phyloP scores from a whole-genome alignment of 1,140 invertebrate genomes.

The Drosophila arizonae region DNA sequence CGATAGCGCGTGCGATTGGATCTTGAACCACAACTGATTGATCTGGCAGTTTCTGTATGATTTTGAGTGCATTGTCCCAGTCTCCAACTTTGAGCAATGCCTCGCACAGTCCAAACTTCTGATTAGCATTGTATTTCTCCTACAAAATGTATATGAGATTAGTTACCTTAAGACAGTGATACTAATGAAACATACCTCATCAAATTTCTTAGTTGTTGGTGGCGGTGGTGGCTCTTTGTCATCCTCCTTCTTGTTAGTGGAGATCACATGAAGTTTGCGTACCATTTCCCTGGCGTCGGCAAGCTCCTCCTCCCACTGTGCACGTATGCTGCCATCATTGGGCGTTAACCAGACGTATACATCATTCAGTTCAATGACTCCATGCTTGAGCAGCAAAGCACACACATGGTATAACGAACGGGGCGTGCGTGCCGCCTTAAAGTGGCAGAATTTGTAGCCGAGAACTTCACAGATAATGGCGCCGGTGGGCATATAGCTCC shows the following conservation, averaged over 20 bases:
- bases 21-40: slow-evolving; percentile 90
- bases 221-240: slow-evolving; percentile 87
- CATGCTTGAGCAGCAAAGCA: slow-evolving; percentile 94
- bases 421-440: slow-evolving; percentile 89
- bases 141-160: not conserved
- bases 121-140: slow-evolving; percentile 90
- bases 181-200: slow-evolving; percentile 82
- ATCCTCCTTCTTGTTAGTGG: slow-evolving; percentile 91
- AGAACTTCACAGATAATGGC: slow-evolving; percentile 95
- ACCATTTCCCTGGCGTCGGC: slow-evolving; percentile 94
- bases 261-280: slow-evolving; percentile 92
- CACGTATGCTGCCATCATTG: slow-evolving; percentile 91
- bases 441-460: slow-evolving; percentile 95
- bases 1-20: slow-evolving; percentile 91
- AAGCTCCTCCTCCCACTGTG: slow-evolving; percentile 92
- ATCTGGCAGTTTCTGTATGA: slow-evolving; percentile 93
- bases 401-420: slow-evolving; percentile 93
- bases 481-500: slow-evolving; percentile 92
- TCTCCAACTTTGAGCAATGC: slow-evolving; percentile 94
- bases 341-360: slow-evolving; percentile 96
- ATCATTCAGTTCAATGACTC: slow-evolving; percentile 92
- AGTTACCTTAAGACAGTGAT: slow-evolving; percentile 9
- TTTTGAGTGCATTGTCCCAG: slow-evolving; percentile 92
- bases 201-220: slow-evolving; percentile 86
- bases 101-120: slow-evolving; percentile 96